Evolutionary conservation across 2,797 vertebrate species (phyloP), one percentile per base, ranked within the genome.

Genomic region (Peromyscus attwateri): DNA sequence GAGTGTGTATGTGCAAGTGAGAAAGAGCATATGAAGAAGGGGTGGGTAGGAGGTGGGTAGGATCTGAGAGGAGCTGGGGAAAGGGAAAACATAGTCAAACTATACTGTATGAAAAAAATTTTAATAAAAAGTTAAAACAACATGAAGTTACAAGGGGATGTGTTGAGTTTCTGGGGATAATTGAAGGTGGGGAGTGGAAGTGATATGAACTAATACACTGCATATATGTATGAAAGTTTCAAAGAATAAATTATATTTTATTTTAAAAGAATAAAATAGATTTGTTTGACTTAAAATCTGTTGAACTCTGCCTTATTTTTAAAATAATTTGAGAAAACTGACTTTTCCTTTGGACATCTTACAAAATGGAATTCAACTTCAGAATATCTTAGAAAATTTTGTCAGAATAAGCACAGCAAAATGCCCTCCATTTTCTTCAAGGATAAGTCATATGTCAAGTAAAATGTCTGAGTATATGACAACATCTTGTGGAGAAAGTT

Each of bases 341-440:
- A 90, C n/a, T 80, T 91, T 94, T 92, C 23, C 60, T 76, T 96
- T 77, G 40, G 95, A 93, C 21, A 84, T 16, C 9, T 96, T 40
- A 96, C 34, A 91, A 94, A 94, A 92, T 92, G 9, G 37, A 60
- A 91, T 92, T 91, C 52, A 55, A 70, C 91, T 95, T 96, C 91
- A 93, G 95, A 89, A 82, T 89, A 92, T 76, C 46, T 98, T 75
- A 95, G 43, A 91, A 89, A 93, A 83, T 73, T 91, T 95, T 91
- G 96, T 23, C 57, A 90, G 75, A 94, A 62, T 84, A 95, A 90
- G 46, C 31, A 87, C 29, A 77, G 23, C 10, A 83, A 95, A 94
- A 89, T 90, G 62, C 62, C 40, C 27, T 95, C 91, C 25, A 43
- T 90, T 97, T 97, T 81, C 75, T 85, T 70, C 52, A 97, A 95